A percentile compares a stretch with the other conserved stretches of the same genome.
These are phyloP conservation scores for Dynastes grantii DNA, from an alignment of 2,888 invertebrate genomes.

Conservation along the genomic window DNA sequence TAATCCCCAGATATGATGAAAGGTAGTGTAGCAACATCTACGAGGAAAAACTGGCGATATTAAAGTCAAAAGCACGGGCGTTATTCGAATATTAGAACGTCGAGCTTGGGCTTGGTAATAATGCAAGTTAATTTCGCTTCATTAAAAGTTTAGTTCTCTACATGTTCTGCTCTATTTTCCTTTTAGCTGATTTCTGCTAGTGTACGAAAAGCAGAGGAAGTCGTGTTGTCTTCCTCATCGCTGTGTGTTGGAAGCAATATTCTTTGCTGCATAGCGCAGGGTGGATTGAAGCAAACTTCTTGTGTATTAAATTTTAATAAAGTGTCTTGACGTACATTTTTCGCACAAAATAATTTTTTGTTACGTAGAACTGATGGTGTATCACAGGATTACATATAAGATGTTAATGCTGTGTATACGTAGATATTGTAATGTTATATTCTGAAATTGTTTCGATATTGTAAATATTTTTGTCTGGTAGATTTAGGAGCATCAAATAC, in stretches of 20 bases:
- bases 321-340: conserved; percentile 10
- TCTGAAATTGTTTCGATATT: too few relatives aligned
- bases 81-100: conserved; percentile 41
- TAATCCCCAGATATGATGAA: conserved; percentile 14
- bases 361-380: too few relatives aligned
- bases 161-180: conserved; percentile 5
- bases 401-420: too few relatives aligned
- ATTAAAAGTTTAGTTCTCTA: conserved; percentile 39
- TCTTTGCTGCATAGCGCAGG: background rate
- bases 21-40: conserved; percentile 21
- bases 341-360: background rate
- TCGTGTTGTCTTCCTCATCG: conserved; percentile 5
- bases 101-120: conserved; percentile 26
- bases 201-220: background rate
- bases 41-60: conserved; percentile 27
- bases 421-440: too few relatives aligned
- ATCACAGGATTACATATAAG: too few relatives aligned
- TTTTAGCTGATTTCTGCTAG: conserved; percentile 1
- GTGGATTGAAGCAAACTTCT: background rate
- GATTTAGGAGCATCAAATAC: too few relatives aligned
- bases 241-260: background rate
- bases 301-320: conserved; percentile 35
- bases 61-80: conserved; percentile 24
- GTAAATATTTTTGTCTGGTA: too few relatives aligned
- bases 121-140: conserved; percentile 47